Base-by-base conservation (phyloP, 2,113 vertebrate species). In the Isichthys henryi region DNA sequence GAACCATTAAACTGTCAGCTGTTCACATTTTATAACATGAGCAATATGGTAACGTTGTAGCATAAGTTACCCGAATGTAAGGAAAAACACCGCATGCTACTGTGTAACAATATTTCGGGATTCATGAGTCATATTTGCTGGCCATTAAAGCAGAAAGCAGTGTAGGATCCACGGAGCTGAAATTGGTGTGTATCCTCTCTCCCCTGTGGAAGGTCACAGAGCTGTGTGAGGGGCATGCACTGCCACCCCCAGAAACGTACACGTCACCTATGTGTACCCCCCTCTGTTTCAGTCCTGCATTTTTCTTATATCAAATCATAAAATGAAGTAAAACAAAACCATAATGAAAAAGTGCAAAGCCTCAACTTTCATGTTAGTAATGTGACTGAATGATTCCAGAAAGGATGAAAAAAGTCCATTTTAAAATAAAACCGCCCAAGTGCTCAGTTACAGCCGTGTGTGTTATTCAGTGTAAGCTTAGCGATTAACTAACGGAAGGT, bases 71-170 rank as follows among this genome's bases (percentile, higher is more conserved):
- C 8, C 5, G 66, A 35, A 49, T 9, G 48, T 31, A 88, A 80
- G 48, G 48, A 80, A 52, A 21, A 52, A 6, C 70, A 52, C 13
- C 3, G 27, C 9, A 15, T 11, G 5, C 27, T 52, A 27, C 39
- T 52, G 66, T 50, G n/a, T 46, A 77, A 70, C 19, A 5, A 88
- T 52, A 88, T 52, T 88, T 46, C 45, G 15, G 43, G 10, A 39
- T 77, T 56, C 66, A 52, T 77, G 52, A 88, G 88, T 52, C 48
- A 77, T 88, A 88, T 88, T 39, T 66, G 58, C 66, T 66, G 66
- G 88, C 80, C 27, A 23, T 52, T 48, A 88, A 77, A 77, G 88
- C 48, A 35, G 46, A 21, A 77, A 45, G 45, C 19, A 62, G 62
- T 9, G 45, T 17, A 31, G 15, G 88, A 77, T 77, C 66, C 15